Percentiles rank a stretch among this genome's conserved stretches.
Evolutionary conservation across 2,797 vertebrate species (phyloP).

Genomic region (Myripristis murdjan): DNA sequence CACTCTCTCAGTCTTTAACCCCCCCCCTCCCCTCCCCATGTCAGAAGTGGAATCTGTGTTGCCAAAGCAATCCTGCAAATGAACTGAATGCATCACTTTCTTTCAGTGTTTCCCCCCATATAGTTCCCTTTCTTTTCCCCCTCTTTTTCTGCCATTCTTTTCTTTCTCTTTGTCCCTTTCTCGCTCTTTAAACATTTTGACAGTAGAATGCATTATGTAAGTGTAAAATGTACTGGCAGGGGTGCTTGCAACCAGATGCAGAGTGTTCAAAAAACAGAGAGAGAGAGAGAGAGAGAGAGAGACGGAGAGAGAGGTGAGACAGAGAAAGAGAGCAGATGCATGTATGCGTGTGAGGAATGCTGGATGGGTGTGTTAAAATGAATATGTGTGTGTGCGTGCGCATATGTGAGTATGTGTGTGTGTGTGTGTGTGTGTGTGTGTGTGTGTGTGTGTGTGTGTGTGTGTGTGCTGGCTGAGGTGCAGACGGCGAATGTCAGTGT

Average conservation of each 20-base stretch:
- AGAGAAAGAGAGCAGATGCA: neutral
- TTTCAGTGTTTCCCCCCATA: neutral
- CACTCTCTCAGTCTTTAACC: neutral
- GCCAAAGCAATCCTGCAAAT: constrained; percentile 45
- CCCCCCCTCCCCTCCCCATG: neutral
- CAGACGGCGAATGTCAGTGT: constrained; percentile 81
- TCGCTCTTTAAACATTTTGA: constrained; percentile 55
- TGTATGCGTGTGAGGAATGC: constrained; percentile 47
- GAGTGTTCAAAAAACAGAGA: constrained; percentile 1
- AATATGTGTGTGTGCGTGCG: too few relatives aligned
- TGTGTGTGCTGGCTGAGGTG: constrained; percentile 66
- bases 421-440: constrained; percentile 31
- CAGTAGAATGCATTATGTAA: constrained; percentile 67
- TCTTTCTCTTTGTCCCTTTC: neutral
- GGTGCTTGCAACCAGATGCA: constrained; percentile 68
- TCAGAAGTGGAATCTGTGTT: constrained; percentile 18
- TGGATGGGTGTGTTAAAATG: constrained; percentile 13
- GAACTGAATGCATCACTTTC: constrained; percentile 41
- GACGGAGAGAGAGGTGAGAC: too few relatives aligned
- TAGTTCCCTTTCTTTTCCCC: too few relatives aligned
- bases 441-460: constrained; percentile 37
- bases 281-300: constrained; percentile 4
- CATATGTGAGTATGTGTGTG: too few relatives aligned
- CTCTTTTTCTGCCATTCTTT: too few relatives aligned
- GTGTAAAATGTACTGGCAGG: constrained; percentile 70